Evolutionary conservation across 2,797 vertebrate species (phyloP).

Genomic region (Anisognathus igniventris): DNA sequence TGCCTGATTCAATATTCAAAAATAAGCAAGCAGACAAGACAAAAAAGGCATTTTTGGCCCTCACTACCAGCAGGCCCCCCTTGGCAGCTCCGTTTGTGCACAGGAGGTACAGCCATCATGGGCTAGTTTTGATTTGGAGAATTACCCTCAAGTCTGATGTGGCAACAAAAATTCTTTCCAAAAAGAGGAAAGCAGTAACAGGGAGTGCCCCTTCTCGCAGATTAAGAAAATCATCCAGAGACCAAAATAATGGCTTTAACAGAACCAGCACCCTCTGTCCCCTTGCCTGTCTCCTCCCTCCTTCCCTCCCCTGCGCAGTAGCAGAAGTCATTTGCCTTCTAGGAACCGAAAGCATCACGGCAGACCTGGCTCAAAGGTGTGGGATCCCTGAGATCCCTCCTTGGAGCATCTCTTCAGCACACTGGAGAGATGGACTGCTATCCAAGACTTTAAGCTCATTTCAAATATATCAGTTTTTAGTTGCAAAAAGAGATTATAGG

Average conservation of each 20-base stretch:
- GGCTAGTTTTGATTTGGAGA: not conserved
- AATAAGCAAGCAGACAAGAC: not conserved
- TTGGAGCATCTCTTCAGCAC: not conserved
- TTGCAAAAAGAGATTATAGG: not conserved
- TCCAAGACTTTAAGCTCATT: not conserved
- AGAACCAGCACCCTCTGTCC: not conserved
- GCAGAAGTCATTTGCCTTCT: constrained; percentile 46
- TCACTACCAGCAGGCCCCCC: not conserved
- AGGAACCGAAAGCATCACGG: not conserved
- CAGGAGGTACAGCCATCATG: not conserved
- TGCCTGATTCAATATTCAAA: not conserved
- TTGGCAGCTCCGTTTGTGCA: not conserved
- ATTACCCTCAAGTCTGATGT: not conserved
- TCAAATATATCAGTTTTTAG: not conserved
- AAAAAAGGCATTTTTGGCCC: not conserved
- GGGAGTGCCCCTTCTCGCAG: not conserved
- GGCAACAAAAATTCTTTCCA: not conserved
- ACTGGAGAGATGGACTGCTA: not conserved
- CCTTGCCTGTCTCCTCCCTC: not conserved
- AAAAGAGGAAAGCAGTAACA: not conserved
- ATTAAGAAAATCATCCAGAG: not conserved
- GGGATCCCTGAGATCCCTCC: not conserved
- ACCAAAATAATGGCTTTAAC: not conserved
- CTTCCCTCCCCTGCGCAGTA: not conserved
- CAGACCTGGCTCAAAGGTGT: not conserved